These are phyloP conservation scores for Drosophila pseudoobscura DNA, from an alignment of 1,140 invertebrate species.

Conservation along the genomic window DNA sequence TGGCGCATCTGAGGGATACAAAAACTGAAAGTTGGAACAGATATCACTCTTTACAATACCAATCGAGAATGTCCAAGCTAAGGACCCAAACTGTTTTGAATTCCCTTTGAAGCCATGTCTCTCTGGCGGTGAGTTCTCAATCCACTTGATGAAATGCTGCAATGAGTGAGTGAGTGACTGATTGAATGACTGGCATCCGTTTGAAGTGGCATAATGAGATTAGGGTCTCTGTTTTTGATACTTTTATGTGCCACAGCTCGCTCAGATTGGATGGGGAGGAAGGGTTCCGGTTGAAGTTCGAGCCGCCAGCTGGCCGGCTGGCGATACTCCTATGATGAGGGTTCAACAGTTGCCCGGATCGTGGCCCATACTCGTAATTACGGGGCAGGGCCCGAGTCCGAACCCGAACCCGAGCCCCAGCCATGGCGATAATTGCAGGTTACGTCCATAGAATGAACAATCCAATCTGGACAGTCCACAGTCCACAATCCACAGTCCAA, in stretches of 20 bases:
- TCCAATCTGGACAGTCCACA: constrained; percentile 1
- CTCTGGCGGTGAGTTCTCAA: neutral
- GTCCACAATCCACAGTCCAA: neutral
- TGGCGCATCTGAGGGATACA: no score
- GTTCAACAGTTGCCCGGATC: constrained; percentile 54
- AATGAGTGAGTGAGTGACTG: constrained; percentile 31
- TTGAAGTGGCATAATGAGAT: constrained; percentile 75
- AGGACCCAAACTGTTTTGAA: no score
- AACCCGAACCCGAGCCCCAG: neutral
- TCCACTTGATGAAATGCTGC: constrained; percentile 29
- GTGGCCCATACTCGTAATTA: constrained; percentile 51
- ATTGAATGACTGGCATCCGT: constrained; percentile 42
- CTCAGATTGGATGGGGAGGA: constrained; percentile 20
- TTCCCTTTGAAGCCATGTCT: neutral
- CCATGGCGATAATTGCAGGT: constrained; percentile 45
- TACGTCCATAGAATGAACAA: constrained; percentile 8
- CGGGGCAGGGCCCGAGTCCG: constrained; percentile 5
- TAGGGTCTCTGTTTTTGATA: constrained; percentile 35
- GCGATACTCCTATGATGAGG: constrained; percentile 26
- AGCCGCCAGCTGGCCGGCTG: constrained; percentile 19
- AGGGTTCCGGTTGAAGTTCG: constrained; percentile 18
- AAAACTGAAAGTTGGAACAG: no score
- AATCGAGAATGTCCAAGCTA: no score
- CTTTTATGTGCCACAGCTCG: constrained; percentile 20
- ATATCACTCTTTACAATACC: no score